Evolutionary conservation across 2,888 invertebrate genomes (phyloP), one percentile per base, ranked within the genome.

Genomic region (Chrysotoxum bicinctum): DNA sequence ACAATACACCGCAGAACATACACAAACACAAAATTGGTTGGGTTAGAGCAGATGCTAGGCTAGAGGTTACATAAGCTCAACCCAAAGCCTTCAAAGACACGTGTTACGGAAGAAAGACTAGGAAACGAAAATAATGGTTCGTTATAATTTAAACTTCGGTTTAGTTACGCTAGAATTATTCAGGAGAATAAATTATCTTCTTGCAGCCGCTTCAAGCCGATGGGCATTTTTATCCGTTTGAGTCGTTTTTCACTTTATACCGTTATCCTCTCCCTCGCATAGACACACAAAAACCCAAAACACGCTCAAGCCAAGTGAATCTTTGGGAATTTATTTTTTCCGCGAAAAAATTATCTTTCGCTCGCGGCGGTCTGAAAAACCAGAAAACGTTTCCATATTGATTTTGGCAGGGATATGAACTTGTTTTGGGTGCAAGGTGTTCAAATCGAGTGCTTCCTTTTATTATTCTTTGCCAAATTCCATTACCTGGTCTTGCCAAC

Each of bases 81-180:
- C 26, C 58, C 21, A 7, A 14, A 35, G 21, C 43, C 32, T 58
- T 16, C 32, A 62, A 70, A 62, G 35, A 66, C 50, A 35, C 32
- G 23, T 32, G 19, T 26, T n/a, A 76, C 66, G 76, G 35, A 77
- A 73, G 35, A 77, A 73, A 43, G 52, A 26, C 45, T 66, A 64
- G 54, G 43, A 72, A 72, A 35, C 2, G 9, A 32, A 32, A 32
- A 45, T 23, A 77, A 73, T 62, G 60, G 52, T 26, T 77, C 60
- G 78, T 48, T 21, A 73, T 82, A 77, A 82, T 73, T 82, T 77
- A 62, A 68, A 82, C 52, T 78, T 48, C n/a, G 73, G 50, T 72
- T 77, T 82, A 77, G 77, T 73, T 81, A 70, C 70, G 21, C 54
- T 76, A 32, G 56, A 64, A 66, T 76, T 77, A 72, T 77, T 70